Evolutionary conservation across 2,888 invertebrate genomes (phyloP).

Genomic region (Meiosimyza decipiens): DNA sequence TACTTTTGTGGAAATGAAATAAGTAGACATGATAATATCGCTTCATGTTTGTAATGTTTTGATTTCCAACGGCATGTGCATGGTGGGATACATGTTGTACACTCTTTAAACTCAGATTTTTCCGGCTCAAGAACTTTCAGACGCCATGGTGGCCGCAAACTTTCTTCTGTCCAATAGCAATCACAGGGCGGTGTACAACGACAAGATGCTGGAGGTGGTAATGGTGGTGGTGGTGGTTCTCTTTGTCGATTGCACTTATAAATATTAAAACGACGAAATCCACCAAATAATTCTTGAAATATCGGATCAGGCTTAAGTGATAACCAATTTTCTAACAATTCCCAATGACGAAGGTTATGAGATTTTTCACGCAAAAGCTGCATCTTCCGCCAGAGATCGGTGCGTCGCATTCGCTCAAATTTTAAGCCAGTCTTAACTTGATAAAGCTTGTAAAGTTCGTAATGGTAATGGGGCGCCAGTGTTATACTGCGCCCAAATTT

Average conservation of each 20-base stretch:
- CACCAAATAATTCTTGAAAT: constrained; percentile 53
- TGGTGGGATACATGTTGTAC: constrained; percentile 38
- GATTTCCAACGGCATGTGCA: constrained; percentile 45
- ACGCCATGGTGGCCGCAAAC: constrained; percentile 42
- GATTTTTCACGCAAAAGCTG: constrained; percentile 68
- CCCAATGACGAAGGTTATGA: constrained; percentile 69
- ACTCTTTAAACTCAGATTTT: constrained; percentile 24
- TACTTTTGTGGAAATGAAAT: constrained; percentile 39
- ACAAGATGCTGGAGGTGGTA: constrained; percentile 37
- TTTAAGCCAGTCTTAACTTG: constrained; percentile 69
- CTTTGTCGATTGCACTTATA: constrained; percentile 28
- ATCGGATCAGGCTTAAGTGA: constrained; percentile 40
- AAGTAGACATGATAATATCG: constrained; percentile 35
- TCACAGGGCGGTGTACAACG: constrained; percentile 55
- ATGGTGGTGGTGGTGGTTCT: constrained; percentile 18
- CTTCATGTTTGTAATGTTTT: constrained; percentile 30
- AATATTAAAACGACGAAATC: constrained; percentile 45
- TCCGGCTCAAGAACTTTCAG: constrained; percentile 38
- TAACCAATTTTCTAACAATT: constrained; percentile 58
- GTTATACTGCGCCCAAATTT: constrained; percentile 67
- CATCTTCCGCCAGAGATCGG: constrained; percentile 70
- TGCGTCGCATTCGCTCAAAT: constrained; percentile 68
- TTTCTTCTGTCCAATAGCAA: constrained; percentile 49
- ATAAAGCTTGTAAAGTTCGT: constrained; percentile 69
- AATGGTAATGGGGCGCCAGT: constrained; percentile 67